Evolutionary conservation across 2,888 invertebrate genomes (phyloP), one percentile per base, ranked within the genome.

Genomic region (Tethea ocularis): DNA sequence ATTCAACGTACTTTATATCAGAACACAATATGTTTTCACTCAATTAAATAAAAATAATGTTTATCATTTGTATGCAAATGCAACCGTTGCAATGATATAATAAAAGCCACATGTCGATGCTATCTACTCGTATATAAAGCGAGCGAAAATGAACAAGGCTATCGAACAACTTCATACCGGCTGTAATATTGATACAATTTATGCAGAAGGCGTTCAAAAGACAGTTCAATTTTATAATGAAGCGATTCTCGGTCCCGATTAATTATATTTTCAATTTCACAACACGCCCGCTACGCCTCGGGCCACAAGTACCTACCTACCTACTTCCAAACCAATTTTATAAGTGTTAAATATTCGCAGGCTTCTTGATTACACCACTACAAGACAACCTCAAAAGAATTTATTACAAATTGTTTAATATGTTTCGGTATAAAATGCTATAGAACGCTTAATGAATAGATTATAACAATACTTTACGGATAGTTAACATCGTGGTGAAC

Each of bases 181-280:
- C 66, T 58, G 65, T 68, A 64, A 66, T 69, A 66, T 63, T 68
- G 70, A 72, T 33, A 66, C 60, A 74, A 82, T 78, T 67, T 77
- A 85, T 78, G 75, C 80, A 73, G 82, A 81, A 80, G 81, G 80
- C 82, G 80, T 83, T 78, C 66, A 78, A 77, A 83, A 83, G 80
- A 84, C 80, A 84, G 83, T 83, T 83, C 82, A 82, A 82, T 86
- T 83, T 85, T 80, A 85, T 84, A 86, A 89, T 85, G 77, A 86
- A 86, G 85, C 77, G 72, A 80, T 87, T 73, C 77, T 76, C 70
- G 78, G 75, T 84, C 79, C 71, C 68, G 63, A 79, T 85, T 88
- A 88, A 88, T 89, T 87, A 87, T 85, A 85, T 87, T 91, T 89
- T 87, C 86, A 88, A 89, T 88, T 87, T 84, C 82, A 80, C 83